phyloP scores from a whole-genome alignment of 2,888 invertebrate genomes.

The Ophion ventricosus region DNA sequence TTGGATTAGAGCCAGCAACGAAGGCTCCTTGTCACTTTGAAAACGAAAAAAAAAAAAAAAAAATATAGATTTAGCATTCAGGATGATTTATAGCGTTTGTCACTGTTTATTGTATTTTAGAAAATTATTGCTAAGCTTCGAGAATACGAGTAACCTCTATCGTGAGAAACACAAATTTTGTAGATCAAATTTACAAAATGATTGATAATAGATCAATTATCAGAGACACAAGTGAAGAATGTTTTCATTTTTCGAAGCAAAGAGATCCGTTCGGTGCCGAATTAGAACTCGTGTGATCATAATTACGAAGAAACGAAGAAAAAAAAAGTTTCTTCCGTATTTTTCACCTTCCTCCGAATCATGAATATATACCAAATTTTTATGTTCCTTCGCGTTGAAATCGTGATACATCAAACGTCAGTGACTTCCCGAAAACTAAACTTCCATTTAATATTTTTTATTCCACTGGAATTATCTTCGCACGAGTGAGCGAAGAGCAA shows the following conservation, averaged over 20 bases:
- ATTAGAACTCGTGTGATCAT: not conserved
- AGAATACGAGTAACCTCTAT: not conserved
- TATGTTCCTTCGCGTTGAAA: constrained; percentile 53
- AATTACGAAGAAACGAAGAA: not conserved
- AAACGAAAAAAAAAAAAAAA: not conserved
- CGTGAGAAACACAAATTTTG: not conserved
- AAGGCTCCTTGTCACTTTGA: not conserved
- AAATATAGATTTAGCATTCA: not conserved
- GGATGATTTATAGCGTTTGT: not conserved
- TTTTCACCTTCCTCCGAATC: constrained; percentile 22
- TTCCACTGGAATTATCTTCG: constrained; percentile 61
- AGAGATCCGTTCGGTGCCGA: not conserved
- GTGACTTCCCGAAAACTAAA: constrained; percentile 59
- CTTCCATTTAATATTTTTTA: constrained; percentile 65
- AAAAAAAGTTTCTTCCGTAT: not conserved
- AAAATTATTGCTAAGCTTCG: not conserved
- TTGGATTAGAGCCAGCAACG: not conserved
- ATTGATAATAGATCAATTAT: not conserved
- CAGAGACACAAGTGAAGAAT: not conserved
- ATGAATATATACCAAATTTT: constrained; percentile 38
- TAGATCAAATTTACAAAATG: not conserved
- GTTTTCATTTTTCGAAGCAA: not conserved
- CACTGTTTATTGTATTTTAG: not conserved
- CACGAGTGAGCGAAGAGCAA: constrained; percentile 37
- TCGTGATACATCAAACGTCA: constrained; percentile 37